Evolutionary conservation across 2,797 vertebrate genomes (phyloP).

Genomic region (Liasis olivaceus): DNA sequence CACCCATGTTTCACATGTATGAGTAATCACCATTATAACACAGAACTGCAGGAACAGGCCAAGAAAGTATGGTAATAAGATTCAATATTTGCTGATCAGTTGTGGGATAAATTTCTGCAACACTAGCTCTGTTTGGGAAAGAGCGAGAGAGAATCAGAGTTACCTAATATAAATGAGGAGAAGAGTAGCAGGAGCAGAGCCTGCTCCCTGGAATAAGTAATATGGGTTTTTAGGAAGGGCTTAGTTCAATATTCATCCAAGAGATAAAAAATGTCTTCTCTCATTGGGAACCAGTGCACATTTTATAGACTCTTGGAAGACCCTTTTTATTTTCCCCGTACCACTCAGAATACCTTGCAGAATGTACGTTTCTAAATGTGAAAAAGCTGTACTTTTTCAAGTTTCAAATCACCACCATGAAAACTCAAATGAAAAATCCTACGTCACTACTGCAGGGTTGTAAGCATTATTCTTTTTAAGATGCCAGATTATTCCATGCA

Average conservation of each 20-base stretch:
- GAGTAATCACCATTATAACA: neutral
- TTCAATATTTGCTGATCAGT: neutral
- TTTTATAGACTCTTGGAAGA: constrained; percentile 15
- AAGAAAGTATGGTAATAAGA: neutral
- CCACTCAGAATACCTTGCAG: neutral
- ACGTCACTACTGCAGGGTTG: neutral
- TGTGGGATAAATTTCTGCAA: neutral
- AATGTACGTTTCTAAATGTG: neutral
- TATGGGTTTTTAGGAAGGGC: constrained; percentile 21
- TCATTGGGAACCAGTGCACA: constrained; percentile 44
- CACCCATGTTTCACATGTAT: neutral
- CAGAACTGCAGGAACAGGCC: neutral
- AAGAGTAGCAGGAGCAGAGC: neutral
- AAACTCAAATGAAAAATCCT: constrained; percentile 2
- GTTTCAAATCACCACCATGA: neutral
- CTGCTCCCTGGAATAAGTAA: constrained; percentile 18
- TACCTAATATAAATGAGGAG: accelerated
- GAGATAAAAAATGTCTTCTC: constrained; percentile 38
- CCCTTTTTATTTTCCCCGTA: neutral
- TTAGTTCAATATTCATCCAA: constrained; percentile 69
- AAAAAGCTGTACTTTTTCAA: neutral
- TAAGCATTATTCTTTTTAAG: neutral
- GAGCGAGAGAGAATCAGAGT: neutral
- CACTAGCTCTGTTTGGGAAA: neutral
- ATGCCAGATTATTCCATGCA: accelerated